A percentile compares a stretch with the other conserved stretches of the same genome.
Evolutionary conservation across 2,113 vertebrate genomes (phyloP).

Genomic region (Anolis sagrei): DNA sequence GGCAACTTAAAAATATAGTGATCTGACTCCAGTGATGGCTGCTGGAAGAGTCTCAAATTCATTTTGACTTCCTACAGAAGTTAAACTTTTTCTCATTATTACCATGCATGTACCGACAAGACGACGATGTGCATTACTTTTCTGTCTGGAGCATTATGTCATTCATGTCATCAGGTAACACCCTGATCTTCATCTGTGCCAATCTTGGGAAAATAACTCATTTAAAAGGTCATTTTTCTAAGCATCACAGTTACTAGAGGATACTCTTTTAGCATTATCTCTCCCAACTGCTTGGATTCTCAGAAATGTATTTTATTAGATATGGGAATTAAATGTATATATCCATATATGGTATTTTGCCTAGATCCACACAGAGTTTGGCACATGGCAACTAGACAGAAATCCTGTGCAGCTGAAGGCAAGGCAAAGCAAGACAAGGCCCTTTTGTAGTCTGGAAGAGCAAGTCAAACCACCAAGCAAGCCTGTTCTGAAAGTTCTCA

Average conservation of each 20-base stretch:
- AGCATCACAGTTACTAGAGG: neutral
- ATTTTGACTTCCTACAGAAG: slow-evolving; percentile 15
- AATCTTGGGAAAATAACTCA: neutral
- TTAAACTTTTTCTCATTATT: neutral
- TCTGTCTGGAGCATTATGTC: neutral
- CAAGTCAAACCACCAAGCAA: neutral
- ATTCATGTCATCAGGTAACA: neutral
- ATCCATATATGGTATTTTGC: neutral
- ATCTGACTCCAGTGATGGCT: neutral
- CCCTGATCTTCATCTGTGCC: slow-evolving; percentile 1
- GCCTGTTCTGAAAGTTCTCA: neutral
- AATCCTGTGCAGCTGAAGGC: neutral
- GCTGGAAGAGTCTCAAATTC: neutral
- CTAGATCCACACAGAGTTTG: neutral
- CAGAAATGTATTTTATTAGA: neutral
- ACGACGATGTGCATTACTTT: neutral
- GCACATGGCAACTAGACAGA: neutral
- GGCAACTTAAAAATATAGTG: neutral
- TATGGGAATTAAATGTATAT: no score
- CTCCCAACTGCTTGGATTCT: neutral
- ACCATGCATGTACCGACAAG: neutral
- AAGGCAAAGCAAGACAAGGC: neutral
- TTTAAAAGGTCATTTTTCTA: neutral
- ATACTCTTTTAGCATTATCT: neutral
- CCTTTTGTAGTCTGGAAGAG: neutral